Conservation (phyloP, 1,140 invertebrate species). For the Eriocheir sinensis region DNA sequence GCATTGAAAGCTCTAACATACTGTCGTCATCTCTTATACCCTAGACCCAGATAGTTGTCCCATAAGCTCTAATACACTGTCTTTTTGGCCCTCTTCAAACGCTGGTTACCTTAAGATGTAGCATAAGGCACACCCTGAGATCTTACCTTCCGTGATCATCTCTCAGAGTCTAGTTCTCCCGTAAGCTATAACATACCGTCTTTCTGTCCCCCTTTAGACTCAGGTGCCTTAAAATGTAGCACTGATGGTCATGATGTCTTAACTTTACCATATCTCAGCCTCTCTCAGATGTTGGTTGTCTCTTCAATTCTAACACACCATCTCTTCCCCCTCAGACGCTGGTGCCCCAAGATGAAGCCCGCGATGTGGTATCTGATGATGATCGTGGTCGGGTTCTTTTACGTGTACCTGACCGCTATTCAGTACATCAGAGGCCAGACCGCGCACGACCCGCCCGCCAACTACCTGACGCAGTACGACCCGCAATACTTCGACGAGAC, state of each 20-base stretch:
- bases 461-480: constrained; percentile 75
- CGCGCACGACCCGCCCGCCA: constrained; percentile 38
- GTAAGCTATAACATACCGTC: background rate
- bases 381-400: constrained; percentile 82
- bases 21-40: too few species aligned
- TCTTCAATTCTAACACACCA: too few species aligned
- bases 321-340: background rate
- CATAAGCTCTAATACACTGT: too few species aligned
- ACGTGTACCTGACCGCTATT: constrained; percentile 82
- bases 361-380: constrained; percentile 82
- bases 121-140: too few species aligned
- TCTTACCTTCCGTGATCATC: background rate
- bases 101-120: too few species aligned
- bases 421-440: constrained; percentile 81
- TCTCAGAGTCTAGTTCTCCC: background rate
- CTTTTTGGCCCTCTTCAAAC: too few species aligned
- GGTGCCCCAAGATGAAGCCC: constrained; percentile 81
- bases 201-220: background rate
- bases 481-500: constrained; percentile 73
- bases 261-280: background rate
- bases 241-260: constrained; percentile 82
- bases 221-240: constrained; percentile 81
- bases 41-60: too few species aligned
- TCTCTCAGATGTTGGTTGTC: background rate
- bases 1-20: too few species aligned